Base-by-base conservation (phyloP, 1,140 invertebrate genomes). In the Calliphora vicina region DNA sequence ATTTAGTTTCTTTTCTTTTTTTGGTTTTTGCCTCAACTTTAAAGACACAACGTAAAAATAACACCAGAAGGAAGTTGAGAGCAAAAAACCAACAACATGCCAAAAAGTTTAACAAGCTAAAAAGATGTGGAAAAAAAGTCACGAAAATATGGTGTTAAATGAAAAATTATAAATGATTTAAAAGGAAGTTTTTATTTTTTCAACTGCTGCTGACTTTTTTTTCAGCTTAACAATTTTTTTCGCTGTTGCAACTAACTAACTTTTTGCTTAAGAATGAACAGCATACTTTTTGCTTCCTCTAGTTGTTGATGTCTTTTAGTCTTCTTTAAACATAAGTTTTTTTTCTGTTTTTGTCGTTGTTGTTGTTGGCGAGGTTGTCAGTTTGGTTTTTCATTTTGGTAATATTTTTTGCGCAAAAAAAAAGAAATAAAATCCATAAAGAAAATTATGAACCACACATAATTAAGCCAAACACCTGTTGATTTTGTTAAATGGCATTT, bases 381-480 rank as follows among this genome's bases (percentile, higher is more conserved):
- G 35, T 35, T 35, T 35, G 35, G 35, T 35, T 35, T 35, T 35
- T 35, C 35, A n/a, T 50, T 50, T 50, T 50, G 2, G 10, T 50
- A 50, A 50, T 50, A 6, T 50, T 50, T n/a, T 50, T 35, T 35
- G 6, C 29, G 43, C 45, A 50, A 6, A 50, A 50, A 2, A 35
- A n/a, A n/a, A n/a, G n/a, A n/a, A n/a, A n/a, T n/a, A n/a, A n/a
- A 5, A 35, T 35, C 35, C 4, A 35, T 35, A 35, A 35, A 35
- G 35, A 35, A 76, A 78, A 78, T 45, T 78, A 78, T 78, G 20
- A 78, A 35, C 74, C 74, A 23, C 35, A 78, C 74, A 78, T 78
- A 78, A 78, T 45, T 78, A 78, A 78, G 74, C 74, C 74, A 43
- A 42, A 78, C 74, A 78, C 74, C 74, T 78, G 74, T 78, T 78